phyloP scores from a whole-genome alignment of 2,113 vertebrate genomes.

The Corythornis vintsioides region DNA sequence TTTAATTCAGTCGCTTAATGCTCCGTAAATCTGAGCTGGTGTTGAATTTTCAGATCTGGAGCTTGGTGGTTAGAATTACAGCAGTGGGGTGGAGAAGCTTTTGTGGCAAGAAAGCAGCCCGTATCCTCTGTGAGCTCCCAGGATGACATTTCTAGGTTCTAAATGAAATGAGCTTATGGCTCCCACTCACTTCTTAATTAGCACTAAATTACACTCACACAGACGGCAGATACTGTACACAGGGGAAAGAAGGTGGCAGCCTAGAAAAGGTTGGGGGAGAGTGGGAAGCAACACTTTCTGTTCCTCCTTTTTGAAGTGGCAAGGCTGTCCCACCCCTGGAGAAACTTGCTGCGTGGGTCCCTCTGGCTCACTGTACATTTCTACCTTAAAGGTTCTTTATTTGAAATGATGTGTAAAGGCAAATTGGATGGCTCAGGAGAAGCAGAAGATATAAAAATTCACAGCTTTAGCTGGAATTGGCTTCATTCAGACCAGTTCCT shows the following conservation, averaged over 20 bases:
- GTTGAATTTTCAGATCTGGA: constrained; percentile 51
- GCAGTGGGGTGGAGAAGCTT: constrained; percentile 11
- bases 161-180: constrained; percentile 56
- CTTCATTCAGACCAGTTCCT: neutral
- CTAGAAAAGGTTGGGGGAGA: neutral
- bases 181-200: constrained; percentile 67
- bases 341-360: neutral
- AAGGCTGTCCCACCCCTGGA: neutral
- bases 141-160: constrained; percentile 56
- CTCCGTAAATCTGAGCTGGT: constrained; percentile 57
- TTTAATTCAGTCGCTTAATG: constrained; percentile 67
- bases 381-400: neutral
- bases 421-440: neutral
- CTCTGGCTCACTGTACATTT: neutral
- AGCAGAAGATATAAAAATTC: neutral
- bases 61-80: constrained; percentile 42
- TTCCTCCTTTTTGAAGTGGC: neutral
- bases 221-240: constrained; percentile 33
- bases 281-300: neutral
- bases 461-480: neutral
- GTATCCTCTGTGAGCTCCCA: constrained; percentile 15
- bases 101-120: neutral
- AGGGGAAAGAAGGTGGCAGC: constrained; percentile 22
- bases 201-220: constrained; percentile 53
- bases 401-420: neutral